phyloP scores from a whole-genome alignment of 2,888 invertebrate species.

The Patella caerulea region DNA sequence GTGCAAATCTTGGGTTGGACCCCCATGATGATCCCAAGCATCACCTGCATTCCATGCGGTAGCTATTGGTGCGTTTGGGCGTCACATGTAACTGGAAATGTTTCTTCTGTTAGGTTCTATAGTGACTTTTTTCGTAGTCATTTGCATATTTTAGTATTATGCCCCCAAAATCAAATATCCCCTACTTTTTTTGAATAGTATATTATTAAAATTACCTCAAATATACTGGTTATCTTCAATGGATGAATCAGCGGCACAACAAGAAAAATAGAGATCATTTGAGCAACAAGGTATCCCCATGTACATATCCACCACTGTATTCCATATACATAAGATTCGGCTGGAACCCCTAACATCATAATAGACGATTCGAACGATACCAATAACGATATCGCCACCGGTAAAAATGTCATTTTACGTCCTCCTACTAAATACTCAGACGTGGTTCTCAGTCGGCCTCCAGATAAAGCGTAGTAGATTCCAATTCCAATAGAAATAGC shows the following conservation, averaged over 20 bases:
- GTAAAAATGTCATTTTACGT: constrained; percentile 47
- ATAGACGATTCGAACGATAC: constrained; percentile 61
- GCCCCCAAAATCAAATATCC: no score
- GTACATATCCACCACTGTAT: constrained; percentile 42
- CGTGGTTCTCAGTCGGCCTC: constrained; percentile 38
- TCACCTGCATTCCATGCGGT: no score
- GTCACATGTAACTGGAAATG: no score
- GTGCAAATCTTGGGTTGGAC: no score
- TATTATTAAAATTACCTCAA: constrained; percentile 48
- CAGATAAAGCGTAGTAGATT: constrained; percentile 42
- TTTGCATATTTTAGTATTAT: no score
- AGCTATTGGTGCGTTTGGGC: no score
- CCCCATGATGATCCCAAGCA: no score
- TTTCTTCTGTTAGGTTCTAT: no score
- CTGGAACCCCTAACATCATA: constrained; percentile 58
- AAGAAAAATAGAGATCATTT: constrained; percentile 43
- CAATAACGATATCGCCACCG: constrained; percentile 55
- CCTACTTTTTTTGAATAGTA: no score
- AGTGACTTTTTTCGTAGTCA: no score
- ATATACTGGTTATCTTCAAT: constrained; percentile 53
- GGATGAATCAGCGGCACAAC: constrained; percentile 51
- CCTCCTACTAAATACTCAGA: constrained; percentile 53
- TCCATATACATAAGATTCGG: constrained; percentile 56
- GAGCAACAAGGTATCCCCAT: constrained; percentile 43
- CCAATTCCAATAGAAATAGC: constrained; percentile 51